Conservation (phyloP, 2,113 vertebrate genomes). For the Salvelinus namaycush region DNA sequence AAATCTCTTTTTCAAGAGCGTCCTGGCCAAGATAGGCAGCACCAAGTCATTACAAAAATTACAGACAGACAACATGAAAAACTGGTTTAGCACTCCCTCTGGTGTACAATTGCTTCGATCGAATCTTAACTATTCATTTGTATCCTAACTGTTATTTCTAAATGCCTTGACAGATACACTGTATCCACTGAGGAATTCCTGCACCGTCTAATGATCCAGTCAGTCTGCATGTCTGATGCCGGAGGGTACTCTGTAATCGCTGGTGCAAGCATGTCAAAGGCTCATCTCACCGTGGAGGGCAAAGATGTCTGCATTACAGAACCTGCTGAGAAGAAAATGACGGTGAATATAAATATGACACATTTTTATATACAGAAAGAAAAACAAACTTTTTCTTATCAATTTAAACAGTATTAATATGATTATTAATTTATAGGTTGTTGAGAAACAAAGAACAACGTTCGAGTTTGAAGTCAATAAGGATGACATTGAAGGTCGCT, state of each 20-base stretch:
- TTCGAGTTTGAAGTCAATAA: slow-evolving; percentile 91
- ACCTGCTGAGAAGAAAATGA: slow-evolving; percentile 78
- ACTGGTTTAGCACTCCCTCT: no score
- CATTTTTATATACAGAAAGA: not conserved
- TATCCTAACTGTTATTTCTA: not conserved
- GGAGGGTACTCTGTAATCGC: slow-evolving; percentile 93
- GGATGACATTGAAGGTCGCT: slow-evolving; percentile 85
- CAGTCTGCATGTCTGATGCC: slow-evolving; percentile 87
- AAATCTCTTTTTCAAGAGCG: no score
- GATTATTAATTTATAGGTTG: slow-evolving; percentile 68
- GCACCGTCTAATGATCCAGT: slow-evolving; percentile 91
- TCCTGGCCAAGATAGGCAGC: no score
- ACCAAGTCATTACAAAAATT: no score
- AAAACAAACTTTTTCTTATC: not conserved
- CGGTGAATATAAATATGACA: slow-evolving; percentile 71
- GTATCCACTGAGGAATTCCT: slow-evolving; percentile 87
- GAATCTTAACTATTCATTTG: not conserved
- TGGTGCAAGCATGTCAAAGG: slow-evolving; percentile 89
- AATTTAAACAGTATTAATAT: slow-evolving; percentile 1
- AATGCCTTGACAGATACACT: slow-evolving; percentile 71
- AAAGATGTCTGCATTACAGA: slow-evolving; percentile 90
- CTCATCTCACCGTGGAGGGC: slow-evolving; percentile 88
- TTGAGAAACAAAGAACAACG: slow-evolving; percentile 84
- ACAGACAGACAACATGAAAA: no score
- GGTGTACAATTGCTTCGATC: no score